phyloP scores from a whole-genome alignment of 2,888 invertebrate genomes.

The Apodemia zela region DNA sequence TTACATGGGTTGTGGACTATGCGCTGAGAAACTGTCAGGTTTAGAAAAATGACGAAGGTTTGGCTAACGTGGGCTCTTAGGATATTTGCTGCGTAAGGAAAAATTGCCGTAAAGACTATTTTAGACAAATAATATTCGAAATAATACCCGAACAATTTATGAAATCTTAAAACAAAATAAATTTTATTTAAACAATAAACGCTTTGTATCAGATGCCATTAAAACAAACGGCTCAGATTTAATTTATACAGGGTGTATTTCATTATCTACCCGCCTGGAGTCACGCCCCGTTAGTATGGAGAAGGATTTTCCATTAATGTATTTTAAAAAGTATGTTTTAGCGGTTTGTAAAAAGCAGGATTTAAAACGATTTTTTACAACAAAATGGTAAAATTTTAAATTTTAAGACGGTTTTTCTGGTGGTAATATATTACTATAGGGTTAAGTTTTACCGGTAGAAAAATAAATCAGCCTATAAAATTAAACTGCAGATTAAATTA shows the following conservation, averaged over 20 bases:
- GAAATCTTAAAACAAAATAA: constrained; percentile 1
- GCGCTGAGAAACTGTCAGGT: no score
- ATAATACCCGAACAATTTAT: background rate
- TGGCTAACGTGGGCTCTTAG: no score
- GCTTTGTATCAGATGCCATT: constrained; percentile 1
- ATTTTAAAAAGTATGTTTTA: background rate
- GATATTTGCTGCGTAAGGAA: no score
- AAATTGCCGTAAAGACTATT: background rate
- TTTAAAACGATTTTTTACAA: no score
- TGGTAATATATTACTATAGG: no score
- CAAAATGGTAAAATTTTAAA: no score
- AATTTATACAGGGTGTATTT: constrained; percentile 50
- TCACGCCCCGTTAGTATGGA: constrained; percentile 29
- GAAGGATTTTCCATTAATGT: background rate
- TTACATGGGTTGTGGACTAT: no score
- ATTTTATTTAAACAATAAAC: constrained; percentile 9
- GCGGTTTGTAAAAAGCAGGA: background rate
- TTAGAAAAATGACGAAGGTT: no score
- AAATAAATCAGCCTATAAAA: no score
- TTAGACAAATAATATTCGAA: background rate
- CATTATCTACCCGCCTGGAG: constrained; percentile 47
- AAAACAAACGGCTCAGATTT: constrained; percentile 37
- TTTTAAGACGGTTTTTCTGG: no score
- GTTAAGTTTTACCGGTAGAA: no score
- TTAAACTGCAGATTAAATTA: no score